Base-by-base conservation (phyloP, 23 tunicate species). In the Phallusia fumigata region DNA sequence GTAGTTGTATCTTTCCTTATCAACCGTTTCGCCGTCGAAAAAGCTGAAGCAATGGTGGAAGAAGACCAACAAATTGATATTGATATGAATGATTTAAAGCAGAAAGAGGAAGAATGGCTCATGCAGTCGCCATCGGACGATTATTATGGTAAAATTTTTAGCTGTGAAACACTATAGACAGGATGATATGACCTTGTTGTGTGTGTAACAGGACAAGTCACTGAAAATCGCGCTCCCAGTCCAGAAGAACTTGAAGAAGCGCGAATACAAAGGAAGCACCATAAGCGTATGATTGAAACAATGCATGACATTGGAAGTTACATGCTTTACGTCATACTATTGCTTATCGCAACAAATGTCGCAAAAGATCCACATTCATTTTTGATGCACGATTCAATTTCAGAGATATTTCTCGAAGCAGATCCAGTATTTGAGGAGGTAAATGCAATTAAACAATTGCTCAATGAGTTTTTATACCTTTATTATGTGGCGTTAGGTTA, bases 281-380 rank as follows among this genome's bases (percentile, higher is more conserved):
- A 88, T 79, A 89, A 89, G 35, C 64, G 80, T 31, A 95, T 95
- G 98, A 73, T 89, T 28, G 36, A 83, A 36, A 83, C 93, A 31
- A 79, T 91, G 22, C 88, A 86, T 40, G 95, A 89, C 12, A 79
- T 95, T 16, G 40, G 86, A 0, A 44, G 84, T 31, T 95, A 89
- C 77, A 44, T 89, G 0, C 45, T 90, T 49, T 95, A 95, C 52
- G 79, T 95, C 21, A 44, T 87, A 0, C 78, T 92, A 8, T 64
- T 92, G 53, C 87, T 88, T 18, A 82, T 79, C 13, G 97, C 97
- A 13, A 86, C 88, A 19, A 92, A 92, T 53, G 73, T 52, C 30
- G 50, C 97, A 16, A 92, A 92, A 84, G 88, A 87, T 51, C 52
- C 79, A 0, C 80, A 79, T 8, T 52, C 88, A 19, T 92, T 64